These are phyloP conservation scores for Actinopyga echinites DNA, from an alignment of 53 echinoderm and acorn worm species.

Conservation along the genomic window DNA sequence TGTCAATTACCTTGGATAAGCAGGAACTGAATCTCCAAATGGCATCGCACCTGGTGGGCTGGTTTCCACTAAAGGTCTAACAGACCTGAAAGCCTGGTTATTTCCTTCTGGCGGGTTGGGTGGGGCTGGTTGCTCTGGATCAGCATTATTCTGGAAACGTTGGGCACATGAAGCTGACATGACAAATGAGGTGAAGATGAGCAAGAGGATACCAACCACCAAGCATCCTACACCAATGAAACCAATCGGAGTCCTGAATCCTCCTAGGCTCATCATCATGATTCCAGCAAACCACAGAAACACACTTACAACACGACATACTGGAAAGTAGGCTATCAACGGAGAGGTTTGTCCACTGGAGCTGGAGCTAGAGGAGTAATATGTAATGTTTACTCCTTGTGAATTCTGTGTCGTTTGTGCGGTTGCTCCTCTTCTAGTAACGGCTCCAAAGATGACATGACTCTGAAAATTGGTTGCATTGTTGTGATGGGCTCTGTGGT, in stretches of 20 bases:
- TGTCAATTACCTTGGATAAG: conserved; percentile 19
- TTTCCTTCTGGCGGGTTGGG: too few relatives aligned
- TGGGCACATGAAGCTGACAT: conserved; percentile 9
- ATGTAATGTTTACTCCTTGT: background rate
- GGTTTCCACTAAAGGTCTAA: too few relatives aligned
- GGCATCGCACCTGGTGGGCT: background rate
- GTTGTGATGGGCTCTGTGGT: conserved; percentile 1
- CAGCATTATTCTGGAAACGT: too few relatives aligned
- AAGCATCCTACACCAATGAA: conserved; percentile 7
- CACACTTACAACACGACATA: conserved; percentile 9
- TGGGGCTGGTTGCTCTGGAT: too few relatives aligned
- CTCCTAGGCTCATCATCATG: conserved; percentile 37
- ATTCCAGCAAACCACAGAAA: conserved; percentile 30
- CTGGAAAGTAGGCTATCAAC: background rate
- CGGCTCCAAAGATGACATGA: background rate
- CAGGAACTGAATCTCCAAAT: background rate
- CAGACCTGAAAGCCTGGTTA: too few relatives aligned
- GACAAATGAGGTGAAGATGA: background rate
- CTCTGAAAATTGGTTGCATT: background rate
- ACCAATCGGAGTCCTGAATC: conserved; percentile 9
- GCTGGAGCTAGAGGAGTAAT: background rate
- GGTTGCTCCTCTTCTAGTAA: background rate
- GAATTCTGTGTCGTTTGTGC: background rate
- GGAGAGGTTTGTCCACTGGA: background rate
- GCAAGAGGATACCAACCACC: background rate